Percentiles rank a stretch among this genome's conserved stretches.
These are phyloP conservation scores for Pollicipes pollicipes DNA, from an alignment of 1,140 invertebrate genomes.

Conservation along the genomic window DNA sequence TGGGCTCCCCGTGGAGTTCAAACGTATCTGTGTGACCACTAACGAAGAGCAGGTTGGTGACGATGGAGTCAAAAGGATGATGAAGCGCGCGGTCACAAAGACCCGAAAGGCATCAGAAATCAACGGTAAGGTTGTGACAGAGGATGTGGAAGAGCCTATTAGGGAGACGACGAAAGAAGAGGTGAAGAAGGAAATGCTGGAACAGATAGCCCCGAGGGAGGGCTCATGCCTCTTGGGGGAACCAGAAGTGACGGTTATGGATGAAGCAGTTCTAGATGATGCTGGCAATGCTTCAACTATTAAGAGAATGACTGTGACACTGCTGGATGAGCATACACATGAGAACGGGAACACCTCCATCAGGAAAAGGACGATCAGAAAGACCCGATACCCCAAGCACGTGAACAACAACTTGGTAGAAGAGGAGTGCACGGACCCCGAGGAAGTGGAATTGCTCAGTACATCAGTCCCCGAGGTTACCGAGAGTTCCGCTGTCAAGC, in stretches of 20 bases:
- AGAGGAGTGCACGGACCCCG: too few relatives aligned
- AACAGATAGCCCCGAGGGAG: neutral
- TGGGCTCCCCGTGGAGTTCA: neutral
- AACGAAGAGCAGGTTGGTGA: neutral
- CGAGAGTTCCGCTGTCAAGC: too few relatives aligned
- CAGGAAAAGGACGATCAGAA: too few relatives aligned
- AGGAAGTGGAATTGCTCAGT: too few relatives aligned
- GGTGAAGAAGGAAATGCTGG: neutral
- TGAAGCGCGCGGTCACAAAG: neutral
- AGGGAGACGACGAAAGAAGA: neutral
- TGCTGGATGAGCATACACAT: too few relatives aligned
- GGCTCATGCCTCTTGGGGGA: neutral
- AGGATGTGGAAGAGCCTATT: neutral
- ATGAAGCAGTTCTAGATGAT: neutral
- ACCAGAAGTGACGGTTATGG: neutral
- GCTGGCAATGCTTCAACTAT: too few relatives aligned
- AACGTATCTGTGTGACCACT: neutral
- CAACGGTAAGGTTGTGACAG: neutral
- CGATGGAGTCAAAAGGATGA: too few relatives aligned
- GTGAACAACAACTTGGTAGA: too few relatives aligned
- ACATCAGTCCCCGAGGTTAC: too few relatives aligned
- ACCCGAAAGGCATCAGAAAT: neutral
- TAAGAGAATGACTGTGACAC: too few relatives aligned
- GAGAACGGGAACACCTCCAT: too few relatives aligned
- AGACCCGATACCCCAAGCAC: too few relatives aligned